Conservation (phyloP, 2,888 invertebrate species). For the Nematopogon swammerdamellus region DNA sequence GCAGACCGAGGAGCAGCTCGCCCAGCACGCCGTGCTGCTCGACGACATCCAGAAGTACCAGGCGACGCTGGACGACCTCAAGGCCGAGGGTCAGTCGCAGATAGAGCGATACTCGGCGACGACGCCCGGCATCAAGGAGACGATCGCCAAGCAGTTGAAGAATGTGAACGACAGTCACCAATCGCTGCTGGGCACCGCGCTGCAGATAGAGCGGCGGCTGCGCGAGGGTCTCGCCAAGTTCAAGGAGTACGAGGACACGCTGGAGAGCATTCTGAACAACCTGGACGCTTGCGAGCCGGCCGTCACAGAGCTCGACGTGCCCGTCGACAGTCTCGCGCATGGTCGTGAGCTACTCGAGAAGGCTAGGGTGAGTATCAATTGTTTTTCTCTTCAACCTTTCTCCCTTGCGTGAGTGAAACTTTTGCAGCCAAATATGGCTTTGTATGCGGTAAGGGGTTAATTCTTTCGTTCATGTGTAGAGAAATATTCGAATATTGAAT, state of each 20-base stretch:
- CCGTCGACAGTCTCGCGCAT: constrained; percentile 70
- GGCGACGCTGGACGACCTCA: constrained; percentile 74
- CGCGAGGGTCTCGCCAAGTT: constrained; percentile 88
- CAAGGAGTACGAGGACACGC: constrained; percentile 87
- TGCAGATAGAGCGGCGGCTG: constrained; percentile 86
- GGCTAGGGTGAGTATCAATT: constrained; percentile 64
- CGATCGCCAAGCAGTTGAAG: constrained; percentile 79
- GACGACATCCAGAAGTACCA: constrained; percentile 83
- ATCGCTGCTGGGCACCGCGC: constrained; percentile 81
- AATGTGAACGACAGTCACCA: constrained; percentile 94
- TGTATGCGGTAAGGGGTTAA: no score
- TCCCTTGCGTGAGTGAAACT: no score
- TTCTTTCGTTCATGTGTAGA: no score
- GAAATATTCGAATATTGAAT: no score
- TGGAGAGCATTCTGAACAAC: constrained; percentile 81
- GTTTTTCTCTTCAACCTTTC: no score
- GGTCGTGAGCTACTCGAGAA: constrained; percentile 71
- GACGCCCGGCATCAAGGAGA: constrained; percentile 70
- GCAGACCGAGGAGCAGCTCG: constrained; percentile 86
- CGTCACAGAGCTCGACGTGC: constrained; percentile 72
- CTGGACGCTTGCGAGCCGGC: constrained; percentile 77
- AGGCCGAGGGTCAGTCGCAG: constrained; percentile 78
- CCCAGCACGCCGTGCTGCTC: constrained; percentile 76
- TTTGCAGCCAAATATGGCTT: no score
- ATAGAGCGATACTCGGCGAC: constrained; percentile 74